These are phyloP conservation scores for Cryptus armator DNA, from an alignment of 2,888 invertebrate species.

Conservation along the genomic window DNA sequence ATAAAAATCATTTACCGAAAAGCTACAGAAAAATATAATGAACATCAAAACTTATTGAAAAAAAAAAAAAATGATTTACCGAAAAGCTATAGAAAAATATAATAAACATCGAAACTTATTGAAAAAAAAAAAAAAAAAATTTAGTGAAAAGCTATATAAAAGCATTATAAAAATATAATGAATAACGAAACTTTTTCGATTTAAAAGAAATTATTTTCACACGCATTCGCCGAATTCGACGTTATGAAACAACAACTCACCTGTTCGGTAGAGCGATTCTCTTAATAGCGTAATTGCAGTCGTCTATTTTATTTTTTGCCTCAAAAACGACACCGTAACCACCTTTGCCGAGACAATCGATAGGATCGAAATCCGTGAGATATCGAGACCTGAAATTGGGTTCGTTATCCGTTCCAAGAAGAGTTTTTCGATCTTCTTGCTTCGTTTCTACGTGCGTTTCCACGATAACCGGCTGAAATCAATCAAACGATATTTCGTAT, in stretches of 20 bases:
- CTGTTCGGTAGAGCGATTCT: conserved; percentile 94
- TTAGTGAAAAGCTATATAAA: no score
- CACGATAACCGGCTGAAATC: conserved; percentile 79
- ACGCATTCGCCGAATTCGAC: background rate
- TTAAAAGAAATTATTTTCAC: no score
- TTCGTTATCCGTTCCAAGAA: conserved; percentile 73
- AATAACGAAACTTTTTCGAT: no score
- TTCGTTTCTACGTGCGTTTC: conserved; percentile 78
- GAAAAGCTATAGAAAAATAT: no score
- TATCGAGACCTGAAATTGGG: conserved; percentile 87
- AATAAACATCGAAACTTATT: no score
- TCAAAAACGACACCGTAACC: conserved; percentile 99
- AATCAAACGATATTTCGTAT: conserved; percentile 2
- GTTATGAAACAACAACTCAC: conserved; percentile 81
- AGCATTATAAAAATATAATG: no score
- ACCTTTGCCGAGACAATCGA: conserved; percentile 94
- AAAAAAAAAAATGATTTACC: no score
- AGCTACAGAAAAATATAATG: no score
- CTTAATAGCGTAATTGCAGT: conserved; percentile 97
- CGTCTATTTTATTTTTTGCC: conserved; percentile 96
- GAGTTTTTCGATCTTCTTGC: conserved; percentile 80
- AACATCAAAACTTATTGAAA: no score
- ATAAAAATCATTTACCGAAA: no score
- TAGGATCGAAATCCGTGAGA: conserved; percentile 93
- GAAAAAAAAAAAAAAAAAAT: no score